Evolutionary conservation across 1,140 invertebrate genomes (phyloP).

Genomic region (Agrilus planipennis): DNA sequence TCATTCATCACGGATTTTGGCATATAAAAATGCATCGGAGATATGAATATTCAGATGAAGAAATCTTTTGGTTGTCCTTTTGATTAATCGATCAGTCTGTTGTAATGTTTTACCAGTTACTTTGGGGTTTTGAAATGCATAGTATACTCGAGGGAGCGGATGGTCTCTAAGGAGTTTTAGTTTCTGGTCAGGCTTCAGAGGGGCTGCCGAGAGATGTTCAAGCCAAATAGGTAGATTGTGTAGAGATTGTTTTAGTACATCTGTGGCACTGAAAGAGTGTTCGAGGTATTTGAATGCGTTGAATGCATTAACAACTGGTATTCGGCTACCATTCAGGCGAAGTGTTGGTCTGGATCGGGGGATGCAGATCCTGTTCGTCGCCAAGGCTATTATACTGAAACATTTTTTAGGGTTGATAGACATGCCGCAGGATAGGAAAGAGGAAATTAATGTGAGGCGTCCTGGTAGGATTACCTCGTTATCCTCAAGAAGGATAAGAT

Average conservation of each 20-base stretch:
- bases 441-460: not conserved
- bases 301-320: slow-evolving; percentile 9
- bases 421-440: slow-evolving; percentile 9
- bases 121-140: slow-evolving; percentile 16
- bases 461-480: slow-evolving; percentile 5
- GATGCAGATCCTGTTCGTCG: slow-evolving; percentile 9
- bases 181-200: slow-evolving; percentile 28
- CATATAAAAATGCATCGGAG: too few relatives aligned
- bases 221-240: slow-evolving; percentile 12
- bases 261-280: slow-evolving; percentile 8
- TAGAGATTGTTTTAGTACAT: slow-evolving; percentile 13
- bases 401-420: slow-evolving; percentile 27
- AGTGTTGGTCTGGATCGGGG: slow-evolving; percentile 9
- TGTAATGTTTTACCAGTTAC: too few relatives aligned
- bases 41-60: too few relatives aligned
- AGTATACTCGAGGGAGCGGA: slow-evolving; percentile 12
- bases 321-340: slow-evolving; percentile 6
- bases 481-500: slow-evolving; percentile 27
- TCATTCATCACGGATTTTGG: too few relatives aligned
- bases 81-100: too few relatives aligned
- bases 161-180: slow-evolving; percentile 7
- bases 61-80: too few relatives aligned
- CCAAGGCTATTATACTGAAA: slow-evolving; percentile 22
- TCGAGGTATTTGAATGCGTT: slow-evolving; percentile 18
- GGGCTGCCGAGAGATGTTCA: slow-evolving; percentile 13